Conservation (phyloP, 2,797 vertebrate genomes). For the Echiichthys vipera region DNA sequence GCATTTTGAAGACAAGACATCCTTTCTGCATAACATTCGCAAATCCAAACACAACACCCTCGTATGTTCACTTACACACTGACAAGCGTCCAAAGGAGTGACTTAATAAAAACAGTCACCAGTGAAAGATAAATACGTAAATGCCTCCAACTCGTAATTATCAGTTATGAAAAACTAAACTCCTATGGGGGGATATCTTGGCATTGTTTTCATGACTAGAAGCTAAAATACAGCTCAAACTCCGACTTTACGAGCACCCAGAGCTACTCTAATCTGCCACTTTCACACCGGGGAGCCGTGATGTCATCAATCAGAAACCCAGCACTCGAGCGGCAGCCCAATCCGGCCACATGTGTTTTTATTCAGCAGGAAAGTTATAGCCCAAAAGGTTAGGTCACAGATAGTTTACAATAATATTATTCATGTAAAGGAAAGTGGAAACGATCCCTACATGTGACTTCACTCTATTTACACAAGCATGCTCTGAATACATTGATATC, state of each 20-base stretch:
- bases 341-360: constrained; percentile 77
- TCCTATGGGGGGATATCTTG: constrained; percentile 14
- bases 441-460: constrained; percentile 78
- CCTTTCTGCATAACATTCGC: constrained; percentile 28
- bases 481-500: constrained; percentile 76
- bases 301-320: constrained; percentile 72
- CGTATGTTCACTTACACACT: constrained; percentile 11
- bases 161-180: constrained; percentile 47
- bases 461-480: constrained; percentile 80
- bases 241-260: constrained; percentile 57
- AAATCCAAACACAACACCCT: constrained; percentile 6
- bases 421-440: constrained; percentile 80
- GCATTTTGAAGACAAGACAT: constrained; percentile 10
- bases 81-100: constrained; percentile 26
- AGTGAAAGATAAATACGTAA: constrained; percentile 39
- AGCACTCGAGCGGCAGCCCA: constrained; percentile 30
- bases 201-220: constrained; percentile 54
- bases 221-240: constrained; percentile 47
- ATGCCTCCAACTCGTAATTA: constrained; percentile 44
- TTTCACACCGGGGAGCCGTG: constrained; percentile 64
- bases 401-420: constrained; percentile 84
- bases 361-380: constrained; percentile 77
- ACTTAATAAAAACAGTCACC: constrained; percentile 39
- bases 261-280: constrained; percentile 63
- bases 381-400: constrained; percentile 78